phyloP scores from a whole-genome alignment of 2,888 invertebrate species.

The Microplitis deprimator region DNA sequence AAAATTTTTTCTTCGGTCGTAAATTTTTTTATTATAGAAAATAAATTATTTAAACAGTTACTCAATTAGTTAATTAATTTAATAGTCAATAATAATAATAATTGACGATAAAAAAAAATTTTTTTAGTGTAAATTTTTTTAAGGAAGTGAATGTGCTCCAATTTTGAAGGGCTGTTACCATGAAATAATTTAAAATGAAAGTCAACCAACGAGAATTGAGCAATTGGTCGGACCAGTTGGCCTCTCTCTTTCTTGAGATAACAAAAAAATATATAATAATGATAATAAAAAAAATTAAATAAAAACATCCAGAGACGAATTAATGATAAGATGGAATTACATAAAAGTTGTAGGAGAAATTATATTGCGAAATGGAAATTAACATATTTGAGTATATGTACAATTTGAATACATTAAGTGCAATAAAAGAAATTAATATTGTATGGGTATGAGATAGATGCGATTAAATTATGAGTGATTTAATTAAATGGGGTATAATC shows the following conservation, averaged over 20 bases:
- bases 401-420: neutral
- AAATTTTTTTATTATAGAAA: no score
- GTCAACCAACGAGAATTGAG: neutral
- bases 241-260: neutral
- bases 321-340: neutral
- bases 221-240: neutral
- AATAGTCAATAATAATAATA: no score
- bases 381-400: neutral
- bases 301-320: neutral
- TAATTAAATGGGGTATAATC: neutral
- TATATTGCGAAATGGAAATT: neutral
- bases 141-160: neutral
- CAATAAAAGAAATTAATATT: neutral
- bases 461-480: neutral
- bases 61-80: no score
- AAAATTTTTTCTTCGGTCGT: neutral
- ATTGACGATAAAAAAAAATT: neutral
- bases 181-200: slow-evolving; percentile 1
- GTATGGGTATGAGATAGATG: neutral
- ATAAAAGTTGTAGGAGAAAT: neutral
- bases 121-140: neutral
- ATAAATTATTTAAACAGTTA: no score
- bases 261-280: neutral
- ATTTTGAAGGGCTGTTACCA: neutral
- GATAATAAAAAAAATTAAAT: neutral